These are phyloP conservation scores for Dermolepida albohirtum DNA, from an alignment of 2,888 invertebrate genomes.

Conservation along the genomic window DNA sequence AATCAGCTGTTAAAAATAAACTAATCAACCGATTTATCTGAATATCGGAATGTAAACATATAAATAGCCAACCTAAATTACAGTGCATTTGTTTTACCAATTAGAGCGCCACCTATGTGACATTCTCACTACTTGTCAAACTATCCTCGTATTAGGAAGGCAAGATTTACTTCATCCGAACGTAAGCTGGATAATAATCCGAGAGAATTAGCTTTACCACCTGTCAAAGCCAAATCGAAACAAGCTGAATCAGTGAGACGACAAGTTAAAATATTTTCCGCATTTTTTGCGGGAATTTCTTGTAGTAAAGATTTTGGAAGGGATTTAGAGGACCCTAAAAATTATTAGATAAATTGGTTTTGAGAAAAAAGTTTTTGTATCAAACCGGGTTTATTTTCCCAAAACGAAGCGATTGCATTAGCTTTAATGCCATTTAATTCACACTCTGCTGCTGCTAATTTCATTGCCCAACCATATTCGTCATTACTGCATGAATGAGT, in stretches of 20 bases:
- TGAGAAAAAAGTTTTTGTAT: no score
- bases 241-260: conserved; percentile 67
- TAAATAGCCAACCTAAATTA: no score
- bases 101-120: no score
- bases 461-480: conserved; percentile 51
- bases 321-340: background rate
- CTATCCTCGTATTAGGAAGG: no score
- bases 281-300: conserved; percentile 36
- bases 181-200: conserved; percentile 70
- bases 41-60: no score
- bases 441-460: conserved; percentile 53
- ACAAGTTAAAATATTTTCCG: conserved; percentile 49
- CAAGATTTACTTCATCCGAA: conserved; percentile 64
- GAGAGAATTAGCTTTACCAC: conserved; percentile 84
- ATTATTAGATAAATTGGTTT: no score
- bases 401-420: conserved; percentile 61
- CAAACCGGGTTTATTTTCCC: conserved; percentile 57
- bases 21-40: no score
- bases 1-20: no score
- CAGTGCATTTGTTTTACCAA: no score
- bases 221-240: conserved; percentile 71
- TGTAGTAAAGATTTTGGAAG: conserved; percentile 49
- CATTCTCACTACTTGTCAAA: no score
- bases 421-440: conserved; percentile 61
- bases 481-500: no score